Evolutionary conservation across 2,888 invertebrate species (phyloP).

Genomic region (Pinctada fucata): DNA sequence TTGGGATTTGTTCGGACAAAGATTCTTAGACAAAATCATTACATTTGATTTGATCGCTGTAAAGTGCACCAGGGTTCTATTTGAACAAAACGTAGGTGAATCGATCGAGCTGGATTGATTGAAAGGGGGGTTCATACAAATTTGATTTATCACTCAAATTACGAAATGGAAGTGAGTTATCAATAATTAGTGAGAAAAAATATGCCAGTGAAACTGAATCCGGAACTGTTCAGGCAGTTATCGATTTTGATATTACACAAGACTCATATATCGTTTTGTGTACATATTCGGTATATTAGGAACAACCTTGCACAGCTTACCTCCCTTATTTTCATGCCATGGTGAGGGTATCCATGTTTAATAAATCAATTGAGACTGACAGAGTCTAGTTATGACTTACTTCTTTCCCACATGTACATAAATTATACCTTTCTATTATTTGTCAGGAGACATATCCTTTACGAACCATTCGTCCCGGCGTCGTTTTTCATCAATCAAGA

Average conservation of each 20-base stretch:
- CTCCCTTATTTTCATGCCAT: too few species aligned
- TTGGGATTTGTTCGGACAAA: not conserved
- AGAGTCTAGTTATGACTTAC: not conserved
- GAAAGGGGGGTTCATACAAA: not conserved
- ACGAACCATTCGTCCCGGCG: not conserved
- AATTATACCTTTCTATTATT: not conserved
- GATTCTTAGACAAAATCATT: not conserved
- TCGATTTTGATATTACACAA: not conserved
- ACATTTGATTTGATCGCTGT: not conserved
- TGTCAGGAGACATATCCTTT: not conserved
- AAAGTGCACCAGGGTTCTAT: not conserved
- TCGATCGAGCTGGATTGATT: not conserved
- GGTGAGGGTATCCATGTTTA: too few species aligned
- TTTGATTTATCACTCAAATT: constrained; percentile 4
- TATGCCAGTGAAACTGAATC: not conserved
- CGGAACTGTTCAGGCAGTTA: not conserved
- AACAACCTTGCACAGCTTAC: too few species aligned
- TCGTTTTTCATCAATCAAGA: not conserved
- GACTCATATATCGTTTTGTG: too few species aligned
- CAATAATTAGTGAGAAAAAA: not conserved
- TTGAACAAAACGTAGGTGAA: not conserved
- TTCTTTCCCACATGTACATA: not conserved
- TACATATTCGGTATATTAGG: too few species aligned
- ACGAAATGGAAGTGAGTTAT: not conserved
- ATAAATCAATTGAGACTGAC: too few species aligned